These are phyloP conservation scores for Neolamprologus variostigma DNA, from an alignment of 2,113 vertebrate species.

Conservation along the genomic window DNA sequence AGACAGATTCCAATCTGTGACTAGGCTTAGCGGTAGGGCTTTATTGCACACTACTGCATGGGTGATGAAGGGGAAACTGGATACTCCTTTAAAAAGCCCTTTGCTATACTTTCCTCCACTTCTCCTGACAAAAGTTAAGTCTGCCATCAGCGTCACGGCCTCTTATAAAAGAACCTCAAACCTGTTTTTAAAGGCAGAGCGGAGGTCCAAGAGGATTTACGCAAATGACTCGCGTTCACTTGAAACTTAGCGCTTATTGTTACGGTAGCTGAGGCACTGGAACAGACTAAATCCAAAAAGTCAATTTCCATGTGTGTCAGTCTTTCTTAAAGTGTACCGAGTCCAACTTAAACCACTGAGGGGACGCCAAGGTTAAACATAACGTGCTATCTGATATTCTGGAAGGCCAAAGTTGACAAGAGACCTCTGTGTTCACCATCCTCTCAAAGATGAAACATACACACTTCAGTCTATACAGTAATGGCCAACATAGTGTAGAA, in stretches of 20 bases:
- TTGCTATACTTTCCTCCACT: not conserved
- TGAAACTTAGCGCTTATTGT: not conserved
- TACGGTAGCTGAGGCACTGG: not conserved
- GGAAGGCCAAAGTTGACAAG: constrained; percentile 30
- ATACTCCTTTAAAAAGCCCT: constrained; percentile 5
- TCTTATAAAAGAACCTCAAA: not conserved
- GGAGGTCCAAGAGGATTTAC: constrained; percentile 13
- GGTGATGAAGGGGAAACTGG: constrained; percentile 20
- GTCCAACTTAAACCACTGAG: not conserved
- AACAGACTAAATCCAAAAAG: not conserved
- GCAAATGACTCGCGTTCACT: not conserved
- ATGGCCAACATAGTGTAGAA: not conserved
- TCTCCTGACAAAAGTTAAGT: not conserved
- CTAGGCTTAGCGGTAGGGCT: not conserved
- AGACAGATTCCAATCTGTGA: constrained; percentile 20
- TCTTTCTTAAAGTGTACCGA: not conserved
- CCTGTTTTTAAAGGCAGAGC: not conserved
- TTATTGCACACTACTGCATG: not conserved
- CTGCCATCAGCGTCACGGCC: not conserved
- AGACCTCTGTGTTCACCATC: constrained; percentile 22
- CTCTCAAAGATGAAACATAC: constrained; percentile 12
- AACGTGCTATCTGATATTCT: constrained; percentile 24
- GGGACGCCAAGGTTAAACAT: not conserved
- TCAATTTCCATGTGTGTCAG: constrained; percentile 21
- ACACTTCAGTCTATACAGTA: not conserved